Percentiles rank a stretch among this genome's conserved stretches.
phyloP scores from a whole-genome alignment of 2,888 invertebrate genomes.

The Tubulanus polymorphus region DNA sequence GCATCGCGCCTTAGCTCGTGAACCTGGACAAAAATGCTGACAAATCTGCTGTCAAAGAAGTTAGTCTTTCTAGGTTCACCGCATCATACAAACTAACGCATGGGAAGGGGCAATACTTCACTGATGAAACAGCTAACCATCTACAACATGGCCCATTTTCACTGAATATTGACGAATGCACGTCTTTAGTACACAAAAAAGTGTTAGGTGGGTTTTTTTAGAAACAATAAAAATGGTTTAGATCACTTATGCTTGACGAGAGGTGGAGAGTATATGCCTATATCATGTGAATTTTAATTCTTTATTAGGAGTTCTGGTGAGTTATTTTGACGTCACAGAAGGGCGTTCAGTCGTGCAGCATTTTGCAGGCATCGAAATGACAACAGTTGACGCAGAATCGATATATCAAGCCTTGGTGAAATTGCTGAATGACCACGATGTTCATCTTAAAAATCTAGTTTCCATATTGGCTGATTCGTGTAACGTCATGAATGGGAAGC shows the following conservation, averaged over 20 bases:
- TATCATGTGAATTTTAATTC: no score
- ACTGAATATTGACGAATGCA: conserved; percentile 21
- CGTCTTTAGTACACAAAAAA: conserved; percentile 14
- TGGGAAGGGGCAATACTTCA: conserved; percentile 7
- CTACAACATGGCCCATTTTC: conserved; percentile 9
- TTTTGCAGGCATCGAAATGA: conserved; percentile 4
- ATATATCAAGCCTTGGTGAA: conserved; percentile 14
- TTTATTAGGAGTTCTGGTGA: conserved; percentile 11
- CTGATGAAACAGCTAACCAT: conserved; percentile 3
- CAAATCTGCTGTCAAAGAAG: no score
- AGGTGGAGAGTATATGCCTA: no score
- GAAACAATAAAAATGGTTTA: no score
- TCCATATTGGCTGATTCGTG: conserved; percentile 27
- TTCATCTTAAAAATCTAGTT: conserved; percentile 25
- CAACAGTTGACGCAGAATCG: conserved; percentile 10
- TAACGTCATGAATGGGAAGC: conserved; percentile 24
- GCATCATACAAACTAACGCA: conserved; percentile 13
- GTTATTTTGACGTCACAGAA: conserved; percentile 1
- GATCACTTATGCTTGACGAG: no score
- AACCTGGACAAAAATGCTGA: no score
- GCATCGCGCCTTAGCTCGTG: no score
- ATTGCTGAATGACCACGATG: conserved; percentile 14
- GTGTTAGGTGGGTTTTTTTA: no score
- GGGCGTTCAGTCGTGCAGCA: conserved; percentile 5
- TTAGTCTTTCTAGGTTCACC: no score